Evolutionary conservation across 2,113 vertebrate genomes (phyloP), one percentile per base, ranked within the genome.

Genomic region (Scatophagus argus): DNA sequence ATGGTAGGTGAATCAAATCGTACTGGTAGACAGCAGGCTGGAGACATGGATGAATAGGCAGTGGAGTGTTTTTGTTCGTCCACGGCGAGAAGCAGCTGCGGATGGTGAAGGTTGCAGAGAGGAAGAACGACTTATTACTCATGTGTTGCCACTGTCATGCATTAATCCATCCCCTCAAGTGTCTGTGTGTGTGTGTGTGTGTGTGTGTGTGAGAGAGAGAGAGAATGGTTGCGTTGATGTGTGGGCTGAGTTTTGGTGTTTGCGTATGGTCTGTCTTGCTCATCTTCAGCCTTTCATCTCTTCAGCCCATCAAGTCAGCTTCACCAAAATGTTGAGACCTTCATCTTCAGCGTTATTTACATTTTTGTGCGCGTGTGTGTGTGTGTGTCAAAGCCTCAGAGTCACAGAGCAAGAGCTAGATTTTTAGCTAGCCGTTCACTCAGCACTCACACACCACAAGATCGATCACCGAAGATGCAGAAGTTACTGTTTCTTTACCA

Each of bases 131-230:
- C 25, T 62, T 60, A 25, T 58, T 38, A 70, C 16, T 75, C 61
- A 59, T 54, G 19, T 61, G 63, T 74, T 56, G 25, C 32, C 67
- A 61, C 73, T 9, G 12, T 52, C 66, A 39, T 83, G 55, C 72
- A 78, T 83, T n/a, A 83, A 72, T 72, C 68, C 74, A 83, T 89
- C 71, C 84, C 81, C 82, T 87, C 69, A 29, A 44, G 84, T 81
- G 79, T 87, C 34, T 84, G 61, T 62, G 78, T 75, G 66, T 84
- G 74, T 65, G 55, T 86, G 72, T 81, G 79, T 87, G 31, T 84
- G 61, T 62, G 78, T 75, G 66, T 84, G 74, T 65, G 55, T 86
- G 72, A n/a, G n/a, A n/a, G n/a, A n/a, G n/a, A n/a, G n/a, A n/a
- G n/a, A 61, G 8, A 12, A 32, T 61, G 62, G 59, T 59, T 54